Percentiles rank a stretch among this genome's conserved stretches.
Conservation (phyloP, 2,888 invertebrate genomes). For the Phasia obesa region DNA sequence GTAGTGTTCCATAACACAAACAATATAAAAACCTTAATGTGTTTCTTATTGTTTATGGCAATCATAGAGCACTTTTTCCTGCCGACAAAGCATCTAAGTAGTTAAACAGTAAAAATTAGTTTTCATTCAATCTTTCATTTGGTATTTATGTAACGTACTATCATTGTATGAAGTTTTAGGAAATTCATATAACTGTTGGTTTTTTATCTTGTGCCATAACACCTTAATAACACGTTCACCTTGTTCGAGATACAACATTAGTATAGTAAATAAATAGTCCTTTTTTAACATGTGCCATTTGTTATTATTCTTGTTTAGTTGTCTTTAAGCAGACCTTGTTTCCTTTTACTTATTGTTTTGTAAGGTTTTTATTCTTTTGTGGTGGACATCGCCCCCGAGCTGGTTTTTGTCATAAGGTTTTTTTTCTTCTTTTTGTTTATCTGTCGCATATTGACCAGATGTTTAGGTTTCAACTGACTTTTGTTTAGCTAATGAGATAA, state of each 20-base stretch:
- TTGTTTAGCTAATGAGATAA: constrained; percentile 66
- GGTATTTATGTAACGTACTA: constrained; percentile 36
- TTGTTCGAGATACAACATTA: constrained; percentile 16
- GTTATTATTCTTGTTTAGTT: constrained; percentile 33
- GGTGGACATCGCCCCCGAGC: constrained; percentile 56
- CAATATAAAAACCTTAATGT: constrained; percentile 30
- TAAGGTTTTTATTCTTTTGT: constrained; percentile 20
- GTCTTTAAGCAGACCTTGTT: constrained; percentile 47
- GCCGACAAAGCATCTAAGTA: constrained; percentile 64
- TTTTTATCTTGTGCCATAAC: constrained; percentile 52
- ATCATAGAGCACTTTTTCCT: constrained; percentile 19
- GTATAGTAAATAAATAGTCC: constrained; percentile 38
- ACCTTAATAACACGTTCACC: constrained; percentile 59
- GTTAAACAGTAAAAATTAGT: constrained; percentile 51
- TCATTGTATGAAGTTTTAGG: constrained; percentile 33
- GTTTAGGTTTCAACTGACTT: constrained; percentile 67
- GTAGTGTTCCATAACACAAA: constrained; percentile 16
- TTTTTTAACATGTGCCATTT: constrained; percentile 65
- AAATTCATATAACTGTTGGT: constrained; percentile 5
- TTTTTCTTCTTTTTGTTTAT: constrained; percentile 10
- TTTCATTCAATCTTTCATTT: constrained; percentile 45
- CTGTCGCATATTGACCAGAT: constrained; percentile 61
- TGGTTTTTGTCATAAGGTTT: constrained; percentile 19
- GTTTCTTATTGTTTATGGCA: constrained; percentile 40
- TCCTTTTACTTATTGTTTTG: constrained; percentile 18